Base-by-base conservation (phyloP, 2,113 vertebrate genomes). In the Felis chaus region DNA sequence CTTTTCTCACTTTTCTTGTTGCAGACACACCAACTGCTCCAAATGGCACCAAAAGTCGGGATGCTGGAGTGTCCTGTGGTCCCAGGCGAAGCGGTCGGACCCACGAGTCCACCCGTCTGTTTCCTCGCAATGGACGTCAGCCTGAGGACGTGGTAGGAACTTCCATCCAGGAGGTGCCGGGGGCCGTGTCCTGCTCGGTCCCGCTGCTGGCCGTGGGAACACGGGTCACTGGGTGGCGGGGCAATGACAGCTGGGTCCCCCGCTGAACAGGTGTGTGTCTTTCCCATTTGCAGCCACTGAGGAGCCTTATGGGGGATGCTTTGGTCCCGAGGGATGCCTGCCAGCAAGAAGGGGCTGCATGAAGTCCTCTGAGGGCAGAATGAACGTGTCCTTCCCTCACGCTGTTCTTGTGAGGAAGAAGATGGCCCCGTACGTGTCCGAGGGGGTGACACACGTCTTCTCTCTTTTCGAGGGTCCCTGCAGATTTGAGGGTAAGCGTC, bases 141-240 rank as follows among this genome's bases (percentile, higher is more conserved):
- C 69, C 69, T 12, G 36, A 73, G 69, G 69, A 39, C 19, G 19
- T 10, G n/a, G 36, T 39, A 10, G 10, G 36, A 39, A 36, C 4
- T 4, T 73, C 69, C 21, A 1, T 39, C 19, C 69, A 11, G 69
- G 36, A 23, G 10, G 39, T 11, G n/a, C 69, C 2, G 23, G n/a
- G 9, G 18, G 2, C 8, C 2, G 1, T 8, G n/a, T 11, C 18
- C 69, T 2, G 3, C 1, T 4, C 1, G n/a, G 69, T 21, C 69
- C 18, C 9, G 21, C 1, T 4, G 19, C 4, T 21, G 1, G n/a
- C 69, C 1, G 10, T 39, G 69, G 69, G 36, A 12, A 23, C 36
- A 19, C 0, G 36, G 36, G 36, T 73, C 29, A 15, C 15, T 5
- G 65, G 57, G 66, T 68, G 8, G 19, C 4, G 0, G 19, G 18